These are phyloP conservation scores for Rhinoderma darwinii DNA, from an alignment of 2,113 vertebrate genomes.

Conservation along the genomic window DNA sequence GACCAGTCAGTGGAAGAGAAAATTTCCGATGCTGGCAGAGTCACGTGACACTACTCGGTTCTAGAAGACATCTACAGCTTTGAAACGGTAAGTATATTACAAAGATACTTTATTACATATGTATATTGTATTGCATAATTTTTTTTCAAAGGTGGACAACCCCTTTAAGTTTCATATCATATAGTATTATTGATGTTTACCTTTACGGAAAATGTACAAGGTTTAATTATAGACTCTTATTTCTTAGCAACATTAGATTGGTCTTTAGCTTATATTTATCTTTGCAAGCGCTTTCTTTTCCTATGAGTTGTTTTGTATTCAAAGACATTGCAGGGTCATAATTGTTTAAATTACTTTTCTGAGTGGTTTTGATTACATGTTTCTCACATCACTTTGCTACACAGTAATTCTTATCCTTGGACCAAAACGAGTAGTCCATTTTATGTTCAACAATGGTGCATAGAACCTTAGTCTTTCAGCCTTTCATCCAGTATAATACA, in stretches of 20 bases:
- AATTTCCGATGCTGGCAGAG: too few relatives aligned
- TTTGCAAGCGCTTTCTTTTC: background rate
- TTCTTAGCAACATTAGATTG: background rate
- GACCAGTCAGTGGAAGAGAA: too few relatives aligned
- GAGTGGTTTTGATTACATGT: constrained; percentile 4
- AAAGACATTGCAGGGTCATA: background rate
- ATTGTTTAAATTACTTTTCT: background rate
- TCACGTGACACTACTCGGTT: too few relatives aligned
- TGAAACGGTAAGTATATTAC: too few relatives aligned
- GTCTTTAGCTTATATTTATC: background rate
- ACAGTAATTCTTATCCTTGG: background rate
- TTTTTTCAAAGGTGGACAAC: too few relatives aligned
- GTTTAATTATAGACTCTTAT: background rate
- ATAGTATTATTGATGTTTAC: background rate
- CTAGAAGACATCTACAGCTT: too few relatives aligned
- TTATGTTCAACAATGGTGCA: background rate
- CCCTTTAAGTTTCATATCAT: background rate
- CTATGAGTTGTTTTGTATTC: background rate
- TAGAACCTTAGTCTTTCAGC: background rate
- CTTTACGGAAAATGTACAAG: background rate
- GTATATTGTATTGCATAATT: too few relatives aligned
- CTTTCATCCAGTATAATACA: background rate
- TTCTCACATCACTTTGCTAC: background rate
- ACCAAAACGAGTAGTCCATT: background rate
- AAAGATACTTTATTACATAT: too few relatives aligned